These are phyloP conservation scores for Drosophila meridionalis DNA, from an alignment of 2,888 invertebrate genomes.

Conservation along the genomic window DNA sequence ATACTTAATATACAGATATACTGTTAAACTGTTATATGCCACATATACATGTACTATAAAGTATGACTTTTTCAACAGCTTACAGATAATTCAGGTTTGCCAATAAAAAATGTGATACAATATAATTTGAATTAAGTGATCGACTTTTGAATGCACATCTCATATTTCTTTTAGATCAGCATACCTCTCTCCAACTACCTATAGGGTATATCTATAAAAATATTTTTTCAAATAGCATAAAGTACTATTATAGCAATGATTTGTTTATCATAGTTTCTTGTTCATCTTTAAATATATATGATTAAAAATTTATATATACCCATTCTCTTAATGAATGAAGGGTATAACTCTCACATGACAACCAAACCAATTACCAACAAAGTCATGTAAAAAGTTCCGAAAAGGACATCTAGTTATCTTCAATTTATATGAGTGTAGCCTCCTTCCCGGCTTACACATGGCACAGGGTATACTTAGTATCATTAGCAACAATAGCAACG, in stretches of 20 bases:
- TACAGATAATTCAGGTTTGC: no score
- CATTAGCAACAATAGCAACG: slow-evolving; percentile 26
- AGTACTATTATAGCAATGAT: no score
- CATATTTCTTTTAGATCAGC: neutral
- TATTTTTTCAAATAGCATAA: no score
- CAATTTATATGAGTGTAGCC: neutral
- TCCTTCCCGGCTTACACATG: neutral
- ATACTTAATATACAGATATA: no score
- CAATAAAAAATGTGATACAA: no score
- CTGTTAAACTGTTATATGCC: no score
- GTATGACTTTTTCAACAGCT: no score
- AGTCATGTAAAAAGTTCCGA: neutral
- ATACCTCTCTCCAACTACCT: neutral
- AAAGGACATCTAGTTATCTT: neutral
- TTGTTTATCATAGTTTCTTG: no score
- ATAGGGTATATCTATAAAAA: neutral
- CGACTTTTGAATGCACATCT: no score
- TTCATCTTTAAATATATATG: neutral
- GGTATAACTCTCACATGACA: neutral
- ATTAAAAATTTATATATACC: no score
- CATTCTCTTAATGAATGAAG: neutral
- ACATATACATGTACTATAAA: no score
- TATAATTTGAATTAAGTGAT: no score
- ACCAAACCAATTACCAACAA: neutral
- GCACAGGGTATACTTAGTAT: slow-evolving; percentile 32